phyloP scores from a whole-genome alignment of 2,888 invertebrate genomes.

The Silvanus unidentatus region DNA sequence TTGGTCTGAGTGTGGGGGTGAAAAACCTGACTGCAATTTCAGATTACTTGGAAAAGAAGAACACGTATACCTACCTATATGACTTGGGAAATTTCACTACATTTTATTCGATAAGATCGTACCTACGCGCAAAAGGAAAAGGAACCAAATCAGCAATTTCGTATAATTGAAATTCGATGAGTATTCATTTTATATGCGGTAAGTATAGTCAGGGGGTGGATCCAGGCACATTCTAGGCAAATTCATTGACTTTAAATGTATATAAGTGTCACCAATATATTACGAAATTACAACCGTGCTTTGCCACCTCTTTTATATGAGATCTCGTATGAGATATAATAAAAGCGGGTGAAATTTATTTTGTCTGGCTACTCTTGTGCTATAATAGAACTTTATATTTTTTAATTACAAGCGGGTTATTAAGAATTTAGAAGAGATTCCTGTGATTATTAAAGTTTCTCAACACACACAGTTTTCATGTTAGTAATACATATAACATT shows the following conservation, averaged over 20 bases:
- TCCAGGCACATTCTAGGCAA: constrained; percentile 23
- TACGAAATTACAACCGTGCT: too few species aligned
- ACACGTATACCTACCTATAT: neutral
- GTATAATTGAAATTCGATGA: constrained; percentile 26
- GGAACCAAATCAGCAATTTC: constrained; percentile 22
- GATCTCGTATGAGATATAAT: too few species aligned
- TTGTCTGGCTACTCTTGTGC: too few species aligned
- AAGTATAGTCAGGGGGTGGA: constrained; percentile 15
- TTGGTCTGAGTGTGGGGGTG: too few species aligned
- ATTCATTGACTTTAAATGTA: constrained; percentile 25
- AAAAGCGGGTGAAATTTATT: too few species aligned
- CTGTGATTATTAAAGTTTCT: too few species aligned
- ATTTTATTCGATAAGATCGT: constrained; percentile 2
- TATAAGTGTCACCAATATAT: constrained; percentile 12
- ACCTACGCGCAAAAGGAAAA: constrained; percentile 3
- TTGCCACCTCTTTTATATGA: too few species aligned
- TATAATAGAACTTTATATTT: too few species aligned
- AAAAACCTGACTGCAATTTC: neutral
- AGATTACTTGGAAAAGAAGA: neutral
- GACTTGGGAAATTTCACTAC: constrained; percentile 1
- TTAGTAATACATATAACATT: too few species aligned
- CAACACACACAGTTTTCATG: too few species aligned
- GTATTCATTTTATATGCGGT: constrained; percentile 21
- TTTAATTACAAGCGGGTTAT: too few species aligned
- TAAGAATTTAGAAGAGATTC: too few species aligned